Base-by-base conservation (phyloP, 1,140 invertebrate species). In the Drosophila trapezifrons region DNA sequence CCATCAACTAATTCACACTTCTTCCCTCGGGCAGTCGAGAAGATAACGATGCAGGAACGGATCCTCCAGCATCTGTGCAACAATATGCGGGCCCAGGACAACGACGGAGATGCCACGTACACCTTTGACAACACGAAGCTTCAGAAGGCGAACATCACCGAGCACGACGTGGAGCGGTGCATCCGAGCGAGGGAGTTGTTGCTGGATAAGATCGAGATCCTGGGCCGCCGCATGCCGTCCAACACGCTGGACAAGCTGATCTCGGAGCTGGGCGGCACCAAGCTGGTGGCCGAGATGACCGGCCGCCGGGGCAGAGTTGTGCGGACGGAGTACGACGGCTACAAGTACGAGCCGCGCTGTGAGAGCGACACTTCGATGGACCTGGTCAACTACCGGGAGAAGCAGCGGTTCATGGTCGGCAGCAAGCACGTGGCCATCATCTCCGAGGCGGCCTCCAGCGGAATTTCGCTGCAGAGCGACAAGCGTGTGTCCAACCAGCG, bases 201-300 rank as follows among this genome's bases (percentile, higher is more conserved):
- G 15, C 92, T 99, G 45, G 93, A 94, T 1, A 95, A 96, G 86
- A 96, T 99, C 46, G 98, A 99, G 85, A 92, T 93, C 54, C 92
- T 99, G 8, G 98, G 98, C 13, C 95, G 96, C 5, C 94, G 94
- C 51, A 93, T 99, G 65, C 99, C 99, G 3, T 95, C 98, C 17
- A 99, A 99, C 92, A 99, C 98, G 0, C 93, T 99, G 15, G 99
- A 99, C 94, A 98, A 99, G 90, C 93, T 99, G 0, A 99, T 99
- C 76, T 98, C 99, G 92, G 97, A 99, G 86, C 94, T 99, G 10
- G 99, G 76, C 1, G 79, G 99, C 6, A 97, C 98, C 7, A 97
- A 98, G 79, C 97, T 97, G 93, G 99, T 99, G 1, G 98, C 99
- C 0, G 99, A 99, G 94, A 99, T 99, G 98, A 99, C 98, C 0